Base-by-base conservation (phyloP, 1,140 invertebrate genomes). In the Drusus annulatus region DNA sequence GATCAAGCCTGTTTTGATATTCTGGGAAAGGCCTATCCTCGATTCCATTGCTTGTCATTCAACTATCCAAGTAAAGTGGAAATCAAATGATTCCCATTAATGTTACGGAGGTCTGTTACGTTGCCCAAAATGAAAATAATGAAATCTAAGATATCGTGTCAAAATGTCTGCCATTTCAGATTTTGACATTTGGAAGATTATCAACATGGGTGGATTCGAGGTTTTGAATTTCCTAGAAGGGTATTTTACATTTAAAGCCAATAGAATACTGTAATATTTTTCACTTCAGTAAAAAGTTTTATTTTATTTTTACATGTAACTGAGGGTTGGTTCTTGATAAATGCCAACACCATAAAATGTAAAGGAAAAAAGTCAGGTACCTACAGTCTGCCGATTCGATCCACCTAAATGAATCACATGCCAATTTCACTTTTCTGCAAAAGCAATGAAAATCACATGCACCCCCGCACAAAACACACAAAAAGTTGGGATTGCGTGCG, bases 401-500 rank as follows among this genome's bases (percentile, higher is more conserved):
- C 10, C 36, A 13, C 36, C 36, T 45, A 45, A 45, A 45, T 45
- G 7, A 45, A 45, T 45, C 10, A 45, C 36, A 45, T 7, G 36
- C 8, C 13, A 10, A 45, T 45, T 45, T 45, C 36, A 1, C 36
- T 45, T 45, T 36, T 13, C 31, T 45, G 36, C 36, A 45, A 45
- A 45, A 45, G 36, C 36, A 45, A 45, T 13, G 36, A 45, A 45
- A 45, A 45, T 45, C 50, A 21, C n/a, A 17, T 71, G 17, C 68
- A 71, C 68, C 68, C 68, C 52, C 54, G 68, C 8, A 31, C 68
- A 71, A 71, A 71, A 71, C n/a, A 31, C 16, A 25, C 25, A 17
- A 71, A 71, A 71, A 71, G 54, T 52, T 10, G 54, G 45, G 23
- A n/a, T 71, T 71, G 68, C 68, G 68, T 71, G 68, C 68, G 45